Conservation (phyloP, 2,113 vertebrate species). For the Dasyurus viverrinus region DNA sequence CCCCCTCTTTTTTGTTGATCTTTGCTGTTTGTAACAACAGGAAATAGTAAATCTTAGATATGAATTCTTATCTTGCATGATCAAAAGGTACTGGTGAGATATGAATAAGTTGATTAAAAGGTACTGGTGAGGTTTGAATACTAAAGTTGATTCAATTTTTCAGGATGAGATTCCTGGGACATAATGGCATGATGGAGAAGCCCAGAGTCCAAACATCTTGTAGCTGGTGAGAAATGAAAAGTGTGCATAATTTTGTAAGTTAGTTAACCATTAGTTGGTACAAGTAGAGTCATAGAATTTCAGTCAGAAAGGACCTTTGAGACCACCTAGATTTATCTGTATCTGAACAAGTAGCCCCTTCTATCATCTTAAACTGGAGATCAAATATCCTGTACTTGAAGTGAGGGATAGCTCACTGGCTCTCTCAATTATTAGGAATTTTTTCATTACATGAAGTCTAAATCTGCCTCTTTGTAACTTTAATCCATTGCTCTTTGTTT, state of each 20-base stretch:
- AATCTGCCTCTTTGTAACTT: background rate
- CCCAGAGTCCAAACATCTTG: background rate
- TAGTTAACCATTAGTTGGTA: background rate
- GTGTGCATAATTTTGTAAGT: background rate
- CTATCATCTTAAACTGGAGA: background rate
- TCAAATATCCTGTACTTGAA: background rate
- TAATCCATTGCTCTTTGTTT: background rate
- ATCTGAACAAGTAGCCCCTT: background rate
- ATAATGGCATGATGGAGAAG: background rate
- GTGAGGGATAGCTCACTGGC: background rate
- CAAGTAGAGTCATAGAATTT: background rate
- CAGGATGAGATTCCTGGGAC: background rate
- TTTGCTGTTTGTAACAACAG: background rate
- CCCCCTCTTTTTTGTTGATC: background rate
- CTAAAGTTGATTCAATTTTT: background rate
- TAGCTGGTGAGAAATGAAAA: background rate
- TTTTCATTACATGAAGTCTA: background rate
- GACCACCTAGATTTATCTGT: background rate
- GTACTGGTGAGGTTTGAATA: background rate
- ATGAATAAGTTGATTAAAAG: no score
- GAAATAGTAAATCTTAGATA: background rate
- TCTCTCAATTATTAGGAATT: background rate
- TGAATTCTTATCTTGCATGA: slow-evolving; percentile 13
- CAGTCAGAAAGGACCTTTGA: background rate
- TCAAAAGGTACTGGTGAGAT: no score